Evolutionary conservation across 2,113 vertebrate species (phyloP), one percentile per base, ranked within the genome.

Genomic region (Leucopternis melanops): DNA sequence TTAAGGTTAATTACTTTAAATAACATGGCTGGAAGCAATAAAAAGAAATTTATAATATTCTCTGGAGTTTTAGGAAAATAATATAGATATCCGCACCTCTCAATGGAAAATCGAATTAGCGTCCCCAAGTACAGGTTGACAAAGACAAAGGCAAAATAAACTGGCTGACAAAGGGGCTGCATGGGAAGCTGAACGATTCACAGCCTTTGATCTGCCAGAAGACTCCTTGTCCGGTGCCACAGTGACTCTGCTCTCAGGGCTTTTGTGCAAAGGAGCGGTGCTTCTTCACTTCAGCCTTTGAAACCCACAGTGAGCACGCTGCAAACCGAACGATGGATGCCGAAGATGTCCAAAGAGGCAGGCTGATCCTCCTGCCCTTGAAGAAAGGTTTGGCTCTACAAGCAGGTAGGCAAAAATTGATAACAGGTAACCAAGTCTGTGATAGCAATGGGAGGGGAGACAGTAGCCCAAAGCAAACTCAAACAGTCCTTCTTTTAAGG

Each of bases 1-100:
- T 99, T 99, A 99, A 99, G 99, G 99, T 99, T 99, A 99, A 99
- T 99, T 99, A 99, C 99, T 99, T 99, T 98, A 99, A 99, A 99
- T 99, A 99, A 99, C 98, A 99, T 99, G 97, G 98, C 99, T 99
- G 97, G 97, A 98, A 99, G 99, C 98, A 98, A 97, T 98, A 97
- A 98, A 98, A 98, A 97, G 97, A 98, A 98, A 98, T 98, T 97
- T 98, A 96, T 97, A 98, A 98, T 98, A 98, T 98, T 98, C 99
- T 99, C 98, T 97, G 97, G 98, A 98, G 98, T 98, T 97, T 98
- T 97, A 88, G 97, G 98, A 97, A 98, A 98, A 98, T 97, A 97
- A 98, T 95, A 97, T 95, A 98, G 97, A 98, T 97, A 97, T 98
- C 96, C 77, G 29, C 52, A 92, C 97, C 94, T 97, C 98, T 97